These are phyloP conservation scores for Andrena trimmerana DNA, from an alignment of 2,888 invertebrate genomes.

Conservation along the genomic window DNA sequence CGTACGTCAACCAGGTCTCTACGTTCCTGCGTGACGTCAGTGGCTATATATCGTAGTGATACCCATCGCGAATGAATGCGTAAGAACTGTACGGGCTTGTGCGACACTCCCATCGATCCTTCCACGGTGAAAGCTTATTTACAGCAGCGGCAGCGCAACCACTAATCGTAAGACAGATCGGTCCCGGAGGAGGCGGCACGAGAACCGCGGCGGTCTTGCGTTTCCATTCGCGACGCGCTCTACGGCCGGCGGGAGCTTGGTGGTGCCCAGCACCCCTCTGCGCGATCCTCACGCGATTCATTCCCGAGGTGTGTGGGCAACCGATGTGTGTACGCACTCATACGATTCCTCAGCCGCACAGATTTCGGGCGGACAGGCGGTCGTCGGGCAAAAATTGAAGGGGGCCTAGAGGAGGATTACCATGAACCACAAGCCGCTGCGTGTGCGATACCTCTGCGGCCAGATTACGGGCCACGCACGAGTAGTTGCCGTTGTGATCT, in stretches of 20 bases:
- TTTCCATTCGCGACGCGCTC: neutral
- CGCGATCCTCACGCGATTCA: conserved; percentile 60
- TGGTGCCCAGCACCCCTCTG: conserved; percentile 26
- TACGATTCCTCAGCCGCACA: conserved; percentile 54
- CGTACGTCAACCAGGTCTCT: conserved; percentile 69
- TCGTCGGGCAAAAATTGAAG: conserved; percentile 78
- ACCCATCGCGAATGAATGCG: conserved; percentile 61
- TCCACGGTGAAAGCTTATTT: conserved; percentile 59
- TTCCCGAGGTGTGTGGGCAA: conserved; percentile 64
- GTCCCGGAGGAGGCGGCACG: conserved; percentile 21
- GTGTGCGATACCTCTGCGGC: conserved; percentile 91
- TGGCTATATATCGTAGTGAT: conserved; percentile 48
- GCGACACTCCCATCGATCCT: conserved; percentile 16
- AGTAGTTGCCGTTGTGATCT: conserved; percentile 92
- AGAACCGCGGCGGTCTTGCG: neutral
- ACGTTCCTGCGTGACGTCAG: conserved; percentile 68
- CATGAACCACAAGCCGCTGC: conserved; percentile 91
- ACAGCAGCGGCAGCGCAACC: conserved; percentile 50
- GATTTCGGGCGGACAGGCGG: conserved; percentile 80
- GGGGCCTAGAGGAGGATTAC: conserved; percentile 87
- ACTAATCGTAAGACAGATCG: conserved; percentile 17
- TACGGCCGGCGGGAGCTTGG: neutral
- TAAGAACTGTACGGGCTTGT: conserved; percentile 39
- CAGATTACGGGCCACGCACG: conserved; percentile 90
- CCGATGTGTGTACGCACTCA: conserved; percentile 64